phyloP scores from a whole-genome alignment of 2,888 invertebrate genomes.

The Tetranychus truncatus region DNA sequence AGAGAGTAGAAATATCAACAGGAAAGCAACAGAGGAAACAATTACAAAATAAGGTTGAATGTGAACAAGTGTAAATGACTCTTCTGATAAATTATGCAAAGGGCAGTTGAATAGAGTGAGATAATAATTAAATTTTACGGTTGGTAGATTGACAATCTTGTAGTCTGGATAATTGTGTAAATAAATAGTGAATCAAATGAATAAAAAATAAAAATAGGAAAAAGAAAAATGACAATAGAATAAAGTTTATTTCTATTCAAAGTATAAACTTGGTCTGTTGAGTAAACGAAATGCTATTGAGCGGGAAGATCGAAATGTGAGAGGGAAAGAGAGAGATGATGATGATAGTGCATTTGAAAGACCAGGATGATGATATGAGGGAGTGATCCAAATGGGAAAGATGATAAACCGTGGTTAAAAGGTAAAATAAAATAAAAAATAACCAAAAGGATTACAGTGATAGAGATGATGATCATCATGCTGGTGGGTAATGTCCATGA shows the following conservation, averaged over 20 bases:
- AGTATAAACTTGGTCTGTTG: not conserved
- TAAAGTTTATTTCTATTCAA: not conserved
- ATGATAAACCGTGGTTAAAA: not conserved
- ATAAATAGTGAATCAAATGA: not conserved
- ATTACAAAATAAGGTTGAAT: too few relatives aligned
- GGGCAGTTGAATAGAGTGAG: not conserved
- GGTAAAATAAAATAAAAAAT: not conserved
- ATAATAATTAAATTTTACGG: not conserved
- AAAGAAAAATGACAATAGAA: not conserved
- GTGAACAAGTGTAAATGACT: not conserved
- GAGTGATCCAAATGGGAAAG: not conserved
- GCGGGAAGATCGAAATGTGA: not conserved
- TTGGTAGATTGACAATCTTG: not conserved
- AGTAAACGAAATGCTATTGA: not conserved
- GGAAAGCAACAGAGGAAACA: too few relatives aligned
- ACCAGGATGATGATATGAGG: not conserved
- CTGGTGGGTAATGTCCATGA: not conserved
- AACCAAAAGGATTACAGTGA: not conserved
- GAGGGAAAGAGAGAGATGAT: constrained; percentile 7
- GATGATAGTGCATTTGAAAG: not conserved
- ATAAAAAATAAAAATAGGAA: not conserved
- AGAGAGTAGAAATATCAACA: too few relatives aligned
- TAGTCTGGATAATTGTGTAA: not conserved
- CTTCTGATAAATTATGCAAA: too few relatives aligned
- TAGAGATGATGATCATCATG: not conserved